These are phyloP conservation scores for Pelusios castaneus DNA, from an alignment of 2,113 vertebrate genomes.

Conservation along the genomic window DNA sequence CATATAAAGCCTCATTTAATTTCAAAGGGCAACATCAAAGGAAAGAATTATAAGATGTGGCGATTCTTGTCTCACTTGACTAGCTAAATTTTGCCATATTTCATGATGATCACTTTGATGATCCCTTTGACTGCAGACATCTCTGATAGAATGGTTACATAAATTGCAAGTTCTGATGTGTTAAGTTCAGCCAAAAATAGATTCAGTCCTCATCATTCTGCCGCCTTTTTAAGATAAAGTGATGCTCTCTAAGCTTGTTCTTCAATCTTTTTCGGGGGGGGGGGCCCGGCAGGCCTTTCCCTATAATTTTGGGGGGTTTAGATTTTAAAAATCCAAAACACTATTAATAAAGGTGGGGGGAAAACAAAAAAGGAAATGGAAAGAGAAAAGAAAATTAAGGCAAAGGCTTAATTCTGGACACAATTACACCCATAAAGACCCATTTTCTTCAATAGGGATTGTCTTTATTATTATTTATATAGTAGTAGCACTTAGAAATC, in stretches of 20 bases:
- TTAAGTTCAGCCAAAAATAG: background rate
- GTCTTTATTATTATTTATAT: background rate
- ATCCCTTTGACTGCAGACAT: background rate
- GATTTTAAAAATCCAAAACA: background rate
- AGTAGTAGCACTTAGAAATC: background rate
- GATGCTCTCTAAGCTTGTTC: background rate
- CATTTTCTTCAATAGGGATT: background rate
- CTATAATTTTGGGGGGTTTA: background rate
- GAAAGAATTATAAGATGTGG: background rate
- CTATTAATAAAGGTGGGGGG: background rate
- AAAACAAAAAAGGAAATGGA: background rate
- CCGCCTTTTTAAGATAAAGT: background rate
- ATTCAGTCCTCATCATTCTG: constrained; percentile 7
- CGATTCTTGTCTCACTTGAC: background rate
- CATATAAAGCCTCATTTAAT: background rate
- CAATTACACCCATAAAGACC: background rate
- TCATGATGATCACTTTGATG: background rate
- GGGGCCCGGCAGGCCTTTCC: background rate
- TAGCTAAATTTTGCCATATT: background rate
- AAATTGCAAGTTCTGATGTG: background rate
- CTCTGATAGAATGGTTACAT: background rate
- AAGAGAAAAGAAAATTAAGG: background rate
- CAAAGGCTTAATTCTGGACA: background rate
- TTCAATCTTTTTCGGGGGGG: background rate
- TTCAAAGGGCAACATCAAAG: background rate